These are phyloP conservation scores for Anabacerthia variegaticeps DNA, from an alignment of 2,797 vertebrate species.

Conservation along the genomic window DNA sequence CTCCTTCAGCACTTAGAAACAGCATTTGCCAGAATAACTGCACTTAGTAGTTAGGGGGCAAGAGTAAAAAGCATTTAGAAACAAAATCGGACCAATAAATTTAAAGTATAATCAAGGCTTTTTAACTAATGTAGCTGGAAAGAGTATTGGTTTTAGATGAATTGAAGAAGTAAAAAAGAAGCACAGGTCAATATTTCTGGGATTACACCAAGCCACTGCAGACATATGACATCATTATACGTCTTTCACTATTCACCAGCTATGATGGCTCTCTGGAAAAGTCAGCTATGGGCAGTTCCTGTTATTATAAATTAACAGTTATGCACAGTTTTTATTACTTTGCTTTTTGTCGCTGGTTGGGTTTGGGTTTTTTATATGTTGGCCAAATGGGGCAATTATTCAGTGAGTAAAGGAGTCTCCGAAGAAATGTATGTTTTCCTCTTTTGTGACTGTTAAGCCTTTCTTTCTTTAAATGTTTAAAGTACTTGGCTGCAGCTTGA, in stretches of 20 bases:
- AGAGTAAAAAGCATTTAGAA: neutral
- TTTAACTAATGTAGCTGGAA: neutral
- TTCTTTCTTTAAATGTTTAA: neutral
- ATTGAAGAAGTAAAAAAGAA: neutral
- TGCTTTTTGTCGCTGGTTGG: neutral
- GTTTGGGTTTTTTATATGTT: neutral
- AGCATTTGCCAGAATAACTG: neutral
- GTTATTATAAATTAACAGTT: neutral
- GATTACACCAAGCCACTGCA: neutral
- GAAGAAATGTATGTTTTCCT: neutral
- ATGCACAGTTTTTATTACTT: neutral
- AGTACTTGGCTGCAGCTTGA: neutral
- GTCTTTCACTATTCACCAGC: neutral
- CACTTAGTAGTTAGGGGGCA: neutral
- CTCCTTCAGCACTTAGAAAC: neutral
- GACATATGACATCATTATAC: neutral
- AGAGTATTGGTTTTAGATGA: neutral
- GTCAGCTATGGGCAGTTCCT: neutral
- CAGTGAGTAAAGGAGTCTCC: neutral
- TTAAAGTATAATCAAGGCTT: neutral
- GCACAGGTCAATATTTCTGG: neutral
- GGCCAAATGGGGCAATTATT: neutral
- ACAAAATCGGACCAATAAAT: neutral
- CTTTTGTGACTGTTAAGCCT: neutral
- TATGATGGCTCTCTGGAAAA: neutral